Conservation (phyloP, 1,140 invertebrate species). For the Latrodectus geometricus region DNA sequence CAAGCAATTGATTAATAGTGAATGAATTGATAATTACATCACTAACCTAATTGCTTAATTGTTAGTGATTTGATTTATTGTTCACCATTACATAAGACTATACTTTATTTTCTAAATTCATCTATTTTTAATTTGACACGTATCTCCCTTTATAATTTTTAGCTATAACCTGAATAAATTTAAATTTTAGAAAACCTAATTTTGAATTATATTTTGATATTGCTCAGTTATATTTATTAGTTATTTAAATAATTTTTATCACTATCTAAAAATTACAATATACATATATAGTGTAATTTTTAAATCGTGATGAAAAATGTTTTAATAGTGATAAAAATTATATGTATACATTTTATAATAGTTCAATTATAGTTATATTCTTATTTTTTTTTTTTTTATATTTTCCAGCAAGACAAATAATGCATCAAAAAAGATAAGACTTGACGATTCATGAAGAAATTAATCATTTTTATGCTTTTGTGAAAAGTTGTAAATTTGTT, state of each 20-base stretch:
- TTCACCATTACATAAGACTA: no score
- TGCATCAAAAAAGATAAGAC: conserved; percentile 38
- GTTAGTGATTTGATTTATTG: no score
- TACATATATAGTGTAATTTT: background rate
- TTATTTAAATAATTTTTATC: background rate
- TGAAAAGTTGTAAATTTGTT: conserved; percentile 53
- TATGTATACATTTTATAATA: background rate
- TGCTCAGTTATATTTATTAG: background rate
- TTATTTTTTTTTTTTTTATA: background rate
- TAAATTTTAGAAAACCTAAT: no score
- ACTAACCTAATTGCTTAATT: no score
- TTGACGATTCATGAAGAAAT: conserved; percentile 42
- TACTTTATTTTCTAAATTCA: no score
- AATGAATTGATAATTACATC: no score
- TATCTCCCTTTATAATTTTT: no score
- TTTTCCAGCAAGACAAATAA: conserved; percentile 11
- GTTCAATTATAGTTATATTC: no score
- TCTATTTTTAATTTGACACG: no score
- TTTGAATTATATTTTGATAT: no score
- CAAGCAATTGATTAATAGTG: no score
- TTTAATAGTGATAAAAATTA: background rate
- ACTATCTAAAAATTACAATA: background rate
- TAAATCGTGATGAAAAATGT: background rate
- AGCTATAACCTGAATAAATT: no score
- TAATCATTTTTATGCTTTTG: conserved; percentile 4